These are phyloP conservation scores for Drosophila malerkotliana DNA, from an alignment of 1,140 invertebrate species.

Conservation along the genomic window DNA sequence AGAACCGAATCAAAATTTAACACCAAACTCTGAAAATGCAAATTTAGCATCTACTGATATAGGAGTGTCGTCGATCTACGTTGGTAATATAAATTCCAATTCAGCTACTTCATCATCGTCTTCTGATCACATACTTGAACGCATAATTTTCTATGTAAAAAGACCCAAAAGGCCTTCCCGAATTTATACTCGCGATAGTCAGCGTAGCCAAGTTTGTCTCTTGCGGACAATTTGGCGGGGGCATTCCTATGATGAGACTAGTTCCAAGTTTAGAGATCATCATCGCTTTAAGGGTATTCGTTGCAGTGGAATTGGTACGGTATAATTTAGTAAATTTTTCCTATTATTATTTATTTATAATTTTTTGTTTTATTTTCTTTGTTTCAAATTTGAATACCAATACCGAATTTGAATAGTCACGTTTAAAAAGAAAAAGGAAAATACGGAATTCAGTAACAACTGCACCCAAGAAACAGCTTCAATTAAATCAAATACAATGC, in stretches of 20 bases:
- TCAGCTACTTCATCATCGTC: neutral
- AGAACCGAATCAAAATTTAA: neutral
- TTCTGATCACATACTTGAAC: constrained; percentile 36
- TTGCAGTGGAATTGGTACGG: constrained; percentile 81
- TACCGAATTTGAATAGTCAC: constrained; percentile 56
- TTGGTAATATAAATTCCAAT: constrained; percentile 9
- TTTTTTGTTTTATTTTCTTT: constrained; percentile 29
- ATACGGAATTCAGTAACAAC: constrained; percentile 30
- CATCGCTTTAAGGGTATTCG: constrained; percentile 81
- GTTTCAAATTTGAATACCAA: constrained; percentile 15
- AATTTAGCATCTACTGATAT: constrained; percentile 23
- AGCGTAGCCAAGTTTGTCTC: constrained; percentile 74
- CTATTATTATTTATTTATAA: constrained; percentile 1
- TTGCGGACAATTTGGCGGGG: constrained; percentile 64
- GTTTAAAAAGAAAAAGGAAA: constrained; percentile 67
- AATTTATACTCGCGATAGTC: constrained; percentile 66
- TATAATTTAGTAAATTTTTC: constrained; percentile 2
- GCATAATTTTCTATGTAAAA: constrained; percentile 53
- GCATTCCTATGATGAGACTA: constrained; percentile 27
- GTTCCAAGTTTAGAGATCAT: constrained; percentile 52
- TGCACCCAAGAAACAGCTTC: neutral
- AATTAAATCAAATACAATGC: neutral
- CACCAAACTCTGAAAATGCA: constrained; percentile 16
- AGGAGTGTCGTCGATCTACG: constrained; percentile 16
- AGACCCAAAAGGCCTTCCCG: constrained; percentile 28